Conservation (phyloP, 1,140 invertebrate species). For the Panulirus ornatus region DNA sequence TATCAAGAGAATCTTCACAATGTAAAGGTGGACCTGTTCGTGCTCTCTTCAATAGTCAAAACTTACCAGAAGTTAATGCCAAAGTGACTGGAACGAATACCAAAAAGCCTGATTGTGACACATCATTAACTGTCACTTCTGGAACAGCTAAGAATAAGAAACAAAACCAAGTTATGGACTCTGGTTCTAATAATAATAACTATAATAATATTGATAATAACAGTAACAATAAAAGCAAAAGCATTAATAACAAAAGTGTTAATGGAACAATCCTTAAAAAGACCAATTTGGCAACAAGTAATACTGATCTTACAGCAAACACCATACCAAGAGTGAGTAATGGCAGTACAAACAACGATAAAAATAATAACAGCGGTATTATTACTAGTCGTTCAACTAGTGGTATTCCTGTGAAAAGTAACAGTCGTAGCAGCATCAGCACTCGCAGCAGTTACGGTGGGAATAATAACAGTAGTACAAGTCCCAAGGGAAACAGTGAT, state of each 20-base stretch:
- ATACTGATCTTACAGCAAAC: neutral
- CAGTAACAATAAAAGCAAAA: too few relatives aligned
- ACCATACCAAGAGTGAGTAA: neutral
- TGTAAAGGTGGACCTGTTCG: neutral
- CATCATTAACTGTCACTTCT: neutral
- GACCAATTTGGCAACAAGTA: neutral
- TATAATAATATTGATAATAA: neutral
- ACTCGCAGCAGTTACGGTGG: conserved; percentile 53
- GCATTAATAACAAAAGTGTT: neutral
- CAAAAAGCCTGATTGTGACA: neutral
- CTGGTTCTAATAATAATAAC: neutral
- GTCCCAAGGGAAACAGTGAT: conserved; percentile 2
- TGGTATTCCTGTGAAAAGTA: conserved; percentile 46
- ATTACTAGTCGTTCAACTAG: conserved; percentile 46
- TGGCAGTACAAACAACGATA: neutral
- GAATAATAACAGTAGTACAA: conserved; percentile 7
- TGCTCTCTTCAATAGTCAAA: neutral
- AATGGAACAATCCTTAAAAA: neutral
- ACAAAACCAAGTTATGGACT: neutral
- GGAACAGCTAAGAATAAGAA: neutral
- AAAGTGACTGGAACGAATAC: neutral
- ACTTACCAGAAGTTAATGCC: neutral
- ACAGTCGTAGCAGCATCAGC: conserved; percentile 47
- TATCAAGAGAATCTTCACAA: conserved; percentile 40
- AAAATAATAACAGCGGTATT: conserved; percentile 44